Evolutionary conservation across 2,113 vertebrate species (phyloP).

Genomic region (Felis chaus): DNA sequence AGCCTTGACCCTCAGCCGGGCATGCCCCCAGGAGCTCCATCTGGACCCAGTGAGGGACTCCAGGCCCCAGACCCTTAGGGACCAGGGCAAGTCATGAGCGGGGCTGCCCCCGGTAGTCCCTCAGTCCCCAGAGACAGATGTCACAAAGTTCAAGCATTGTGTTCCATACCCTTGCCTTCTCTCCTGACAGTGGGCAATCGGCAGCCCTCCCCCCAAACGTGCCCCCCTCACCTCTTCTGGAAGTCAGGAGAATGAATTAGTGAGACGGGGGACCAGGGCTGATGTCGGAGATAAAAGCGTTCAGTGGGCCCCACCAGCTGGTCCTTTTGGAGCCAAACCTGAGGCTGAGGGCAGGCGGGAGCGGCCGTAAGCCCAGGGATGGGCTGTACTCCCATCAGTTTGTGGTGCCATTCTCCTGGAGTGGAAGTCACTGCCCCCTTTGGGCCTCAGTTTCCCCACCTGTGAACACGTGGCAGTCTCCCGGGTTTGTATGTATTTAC

Average conservation of each 20-base stretch:
- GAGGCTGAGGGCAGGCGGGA: rapidly evolving
- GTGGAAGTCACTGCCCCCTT: background rate
- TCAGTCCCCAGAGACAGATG: background rate
- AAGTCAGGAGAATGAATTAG: background rate
- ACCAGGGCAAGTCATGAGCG: rapidly evolving
- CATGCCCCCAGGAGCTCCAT: background rate
- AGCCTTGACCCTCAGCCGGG: no score
- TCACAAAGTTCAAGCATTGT: background rate
- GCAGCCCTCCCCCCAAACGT: background rate
- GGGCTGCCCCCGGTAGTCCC: background rate
- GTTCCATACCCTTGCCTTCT: background rate
- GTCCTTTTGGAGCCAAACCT: background rate
- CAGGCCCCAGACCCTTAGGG: background rate
- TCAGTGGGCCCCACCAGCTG: rapidly evolving
- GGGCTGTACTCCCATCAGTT: rapidly evolving
- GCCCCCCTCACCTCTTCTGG: no score
- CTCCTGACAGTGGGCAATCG: background rate
- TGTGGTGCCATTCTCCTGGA: background rate
- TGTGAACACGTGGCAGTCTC: rapidly evolving
- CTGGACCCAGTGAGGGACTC: background rate
- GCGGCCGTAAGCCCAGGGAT: background rate
- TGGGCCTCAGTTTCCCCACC: background rate
- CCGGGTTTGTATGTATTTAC: rapidly evolving
- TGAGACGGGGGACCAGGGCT: background rate
- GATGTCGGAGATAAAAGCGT: background rate